Evolutionary conservation across 2,113 vertebrate genomes (phyloP).

Genomic region (Mixornis gularis): DNA sequence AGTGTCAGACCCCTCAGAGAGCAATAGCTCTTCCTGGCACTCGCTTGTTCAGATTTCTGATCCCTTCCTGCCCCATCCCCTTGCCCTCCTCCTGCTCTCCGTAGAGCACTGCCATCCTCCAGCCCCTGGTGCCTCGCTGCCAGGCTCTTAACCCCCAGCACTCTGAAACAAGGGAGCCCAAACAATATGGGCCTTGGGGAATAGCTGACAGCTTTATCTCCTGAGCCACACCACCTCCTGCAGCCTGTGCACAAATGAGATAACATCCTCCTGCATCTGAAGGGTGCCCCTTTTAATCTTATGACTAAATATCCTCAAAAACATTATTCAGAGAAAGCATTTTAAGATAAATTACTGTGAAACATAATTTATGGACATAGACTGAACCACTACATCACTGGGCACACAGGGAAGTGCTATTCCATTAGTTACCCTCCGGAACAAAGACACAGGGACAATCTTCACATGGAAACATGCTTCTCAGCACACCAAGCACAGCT

Average conservation of each 20-base stretch:
- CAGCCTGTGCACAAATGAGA: constrained; percentile 40
- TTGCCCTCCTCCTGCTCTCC: background rate
- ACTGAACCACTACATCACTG: background rate
- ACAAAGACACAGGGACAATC: background rate
- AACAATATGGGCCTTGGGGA: background rate
- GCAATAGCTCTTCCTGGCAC: background rate
- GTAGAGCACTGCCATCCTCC: background rate
- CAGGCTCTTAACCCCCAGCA: background rate
- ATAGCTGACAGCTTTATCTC: constrained; percentile 44
- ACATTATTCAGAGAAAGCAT: background rate
- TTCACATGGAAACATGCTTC: background rate
- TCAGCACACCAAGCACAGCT: background rate
- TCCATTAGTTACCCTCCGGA: background rate
- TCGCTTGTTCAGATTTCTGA: background rate
- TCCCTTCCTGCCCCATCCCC: background rate
- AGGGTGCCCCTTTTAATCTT: background rate
- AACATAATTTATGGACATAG: background rate
- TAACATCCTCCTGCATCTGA: constrained; percentile 27
- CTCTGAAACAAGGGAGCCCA: background rate
- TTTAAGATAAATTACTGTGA: constrained; percentile 26
- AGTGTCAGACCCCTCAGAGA: background rate
- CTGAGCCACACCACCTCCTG: constrained; percentile 7
- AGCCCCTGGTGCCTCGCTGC: background rate
- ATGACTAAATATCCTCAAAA: background rate
- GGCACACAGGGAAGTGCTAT: background rate